Base-by-base conservation (phyloP, 2,113 vertebrate species). In the Tinamus guttatus region DNA sequence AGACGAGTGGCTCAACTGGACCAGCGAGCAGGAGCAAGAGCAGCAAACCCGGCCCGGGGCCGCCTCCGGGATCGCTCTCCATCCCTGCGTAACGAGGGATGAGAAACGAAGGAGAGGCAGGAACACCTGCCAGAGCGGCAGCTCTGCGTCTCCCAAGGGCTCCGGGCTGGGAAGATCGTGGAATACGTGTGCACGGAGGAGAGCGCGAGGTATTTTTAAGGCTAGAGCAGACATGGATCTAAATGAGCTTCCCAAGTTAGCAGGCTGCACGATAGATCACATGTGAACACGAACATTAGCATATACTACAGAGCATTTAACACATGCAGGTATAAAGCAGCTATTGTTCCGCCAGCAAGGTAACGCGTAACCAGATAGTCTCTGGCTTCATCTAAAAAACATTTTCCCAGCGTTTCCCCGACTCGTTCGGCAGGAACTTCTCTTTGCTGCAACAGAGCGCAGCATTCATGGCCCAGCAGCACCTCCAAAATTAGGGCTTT, bases 301-400 rank as follows among this genome's bases (percentile, higher is more conserved):
- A 65, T 80, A 86, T 20, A 38, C 65, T 18, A 8, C 18, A 9
- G 38, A 63, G 87, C 25, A 1, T 7, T 11, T 45, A 89, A 82
- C 84, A 71, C 78, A 20, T 0, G 75, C 84, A 1, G 43, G 13
- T 9, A 97, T 6, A 97, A 94, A 96, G 87, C 38, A 71, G 87
- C 73, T 67, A 94, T 96, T 97, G 95, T 97, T 78, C 74, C 28
- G 56, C 54, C 59, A 67, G 94, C 76, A 93, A 96, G 80, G 89
- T 59, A 93, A 28, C 8, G 45, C 41, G 97, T 97, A 98, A 97
- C 69, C 67, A 76, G 93, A 97, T 43, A 94, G 91, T 64, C 81
- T 73, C 95, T 54, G 93, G 77, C 76, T 90, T 82, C 87, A 81
- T 45, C 79, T 45, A 78, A 92, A 96, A 93, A 54, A 27, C 70